These are phyloP conservation scores for Arrhamphus sclerolepis DNA, from an alignment of 2,797 vertebrate species.

Conservation along the genomic window DNA sequence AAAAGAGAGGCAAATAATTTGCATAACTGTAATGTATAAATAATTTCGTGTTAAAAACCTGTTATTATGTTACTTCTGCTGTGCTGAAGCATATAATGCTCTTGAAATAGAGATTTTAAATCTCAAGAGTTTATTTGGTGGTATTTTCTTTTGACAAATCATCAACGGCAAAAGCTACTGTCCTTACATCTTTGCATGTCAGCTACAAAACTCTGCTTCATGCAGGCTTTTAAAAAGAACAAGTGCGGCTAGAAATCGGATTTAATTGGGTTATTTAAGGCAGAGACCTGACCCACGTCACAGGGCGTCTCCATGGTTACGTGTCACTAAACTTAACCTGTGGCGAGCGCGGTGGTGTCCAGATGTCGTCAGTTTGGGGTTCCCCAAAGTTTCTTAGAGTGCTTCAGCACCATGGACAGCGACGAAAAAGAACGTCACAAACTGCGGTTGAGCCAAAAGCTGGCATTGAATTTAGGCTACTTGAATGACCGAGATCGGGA, in stretches of 20 bases:
- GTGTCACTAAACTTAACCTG: slow-evolving; percentile 51
- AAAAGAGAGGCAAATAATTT: too few relatives aligned
- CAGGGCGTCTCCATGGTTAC: slow-evolving; percentile 63
- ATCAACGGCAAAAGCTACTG: neutral
- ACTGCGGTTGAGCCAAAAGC: slow-evolving; percentile 12
- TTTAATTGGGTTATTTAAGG: slow-evolving; percentile 46
- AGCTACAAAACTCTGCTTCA: neutral
- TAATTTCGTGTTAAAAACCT: too few relatives aligned
- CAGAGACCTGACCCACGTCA: slow-evolving; percentile 58
- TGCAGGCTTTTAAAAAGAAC: neutral
- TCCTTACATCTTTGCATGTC: neutral
- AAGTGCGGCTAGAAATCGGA: slow-evolving; percentile 35
- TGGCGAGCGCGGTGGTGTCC: slow-evolving; percentile 22
- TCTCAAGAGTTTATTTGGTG: too few relatives aligned
- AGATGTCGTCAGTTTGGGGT: slow-evolving; percentile 55
- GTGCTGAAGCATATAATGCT: too few relatives aligned
- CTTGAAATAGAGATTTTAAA: too few relatives aligned
- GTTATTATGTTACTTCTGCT: too few relatives aligned
- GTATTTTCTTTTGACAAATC: neutral
- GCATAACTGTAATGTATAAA: too few relatives aligned
- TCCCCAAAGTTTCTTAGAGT: slow-evolving; percentile 14
- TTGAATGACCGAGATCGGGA: neutral
- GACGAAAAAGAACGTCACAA: slow-evolving; percentile 11
- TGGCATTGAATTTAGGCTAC: neutral
- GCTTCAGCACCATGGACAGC: slow-evolving; percentile 61